Conservation (phyloP, 2,888 invertebrate genomes). For the Drosophila meridiana region DNA sequence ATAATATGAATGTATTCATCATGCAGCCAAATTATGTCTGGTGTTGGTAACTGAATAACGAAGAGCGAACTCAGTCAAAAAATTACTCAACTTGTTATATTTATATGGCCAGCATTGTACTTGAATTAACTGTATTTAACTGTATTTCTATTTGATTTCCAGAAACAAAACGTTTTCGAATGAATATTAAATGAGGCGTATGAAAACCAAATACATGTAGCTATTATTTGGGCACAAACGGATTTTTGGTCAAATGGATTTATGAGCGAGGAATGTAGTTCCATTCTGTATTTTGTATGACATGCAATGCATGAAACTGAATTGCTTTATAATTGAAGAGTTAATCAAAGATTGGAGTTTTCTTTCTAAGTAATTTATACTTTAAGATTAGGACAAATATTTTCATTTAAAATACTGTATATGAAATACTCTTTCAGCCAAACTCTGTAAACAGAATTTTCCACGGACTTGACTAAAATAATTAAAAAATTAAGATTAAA, state of each 20-base stretch:
- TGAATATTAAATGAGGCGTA: neutral
- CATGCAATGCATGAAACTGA: neutral
- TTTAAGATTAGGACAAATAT: too few species aligned
- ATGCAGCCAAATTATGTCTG: slow-evolving; percentile 16
- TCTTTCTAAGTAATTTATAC: too few species aligned
- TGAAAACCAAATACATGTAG: neutral
- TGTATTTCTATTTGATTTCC: neutral
- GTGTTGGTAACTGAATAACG: neutral
- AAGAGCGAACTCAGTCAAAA: neutral
- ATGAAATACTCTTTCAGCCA: too few species aligned
- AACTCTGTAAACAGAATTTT: too few species aligned
- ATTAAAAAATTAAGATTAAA: too few species aligned
- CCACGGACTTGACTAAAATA: too few species aligned
- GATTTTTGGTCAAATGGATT: neutral
- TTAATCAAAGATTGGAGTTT: too few species aligned
- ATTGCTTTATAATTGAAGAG: too few species aligned
- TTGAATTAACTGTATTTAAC: neutral
- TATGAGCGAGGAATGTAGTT: neutral
- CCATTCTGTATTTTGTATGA: too few species aligned
- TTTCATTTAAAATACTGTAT: too few species aligned
- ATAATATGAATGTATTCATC: slow-evolving; percentile 29
- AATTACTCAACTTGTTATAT: neutral
- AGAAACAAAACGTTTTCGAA: neutral
- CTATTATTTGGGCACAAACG: neutral
- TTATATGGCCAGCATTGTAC: neutral